Evolutionary conservation across 1,140 invertebrate genomes (phyloP), one percentile per base, ranked within the genome.

Genomic region (Megathymus violae): DNA sequence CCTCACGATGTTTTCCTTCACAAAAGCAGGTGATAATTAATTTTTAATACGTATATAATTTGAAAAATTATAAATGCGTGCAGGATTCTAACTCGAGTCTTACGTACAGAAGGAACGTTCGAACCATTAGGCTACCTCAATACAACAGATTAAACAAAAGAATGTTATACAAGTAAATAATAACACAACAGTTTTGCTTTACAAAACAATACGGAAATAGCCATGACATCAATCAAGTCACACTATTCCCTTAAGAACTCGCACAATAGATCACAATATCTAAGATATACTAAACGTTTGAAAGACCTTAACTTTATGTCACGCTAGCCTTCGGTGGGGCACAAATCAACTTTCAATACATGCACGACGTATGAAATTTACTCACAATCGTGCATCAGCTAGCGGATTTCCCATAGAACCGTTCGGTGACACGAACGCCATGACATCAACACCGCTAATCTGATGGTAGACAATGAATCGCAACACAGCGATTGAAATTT

Each of bases 361-460:
- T 62, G 61, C 67, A 70, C 67, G 73, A 62, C 34, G 58, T 52
- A 65, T 41, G 68, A 69, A 72, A 72, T 72, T 69, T 46, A 47
- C 62, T 58, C 52, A 58, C 48, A 38, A 59, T 59, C 36, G 65
- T 61, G 58, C 52, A 58, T 58, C 41, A 58, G 9, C 41, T 58
- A 58, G 52, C 52, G 52, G 41, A 44, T 44, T 14, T 58, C 40
- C 17, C 52, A 58, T 46, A 58, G 25, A 58, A 58, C 52, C 52
- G 52, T 58, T 58, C 52, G 25, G 41, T 58, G 40, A 58, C 58
- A 69, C 48, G 43, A 64, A 74, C 62, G 60, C 54, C 43, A 64
- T 68, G 52, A 58, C 52, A 58, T 34, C 40, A 56, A 72, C 58
- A 71, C 62, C 70, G 71, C 64, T 80, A 77, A 80, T 74, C 72